Evolutionary conservation across 2,797 vertebrate genomes (phyloP).

Genomic region (Percopsis omiscomaycus): DNA sequence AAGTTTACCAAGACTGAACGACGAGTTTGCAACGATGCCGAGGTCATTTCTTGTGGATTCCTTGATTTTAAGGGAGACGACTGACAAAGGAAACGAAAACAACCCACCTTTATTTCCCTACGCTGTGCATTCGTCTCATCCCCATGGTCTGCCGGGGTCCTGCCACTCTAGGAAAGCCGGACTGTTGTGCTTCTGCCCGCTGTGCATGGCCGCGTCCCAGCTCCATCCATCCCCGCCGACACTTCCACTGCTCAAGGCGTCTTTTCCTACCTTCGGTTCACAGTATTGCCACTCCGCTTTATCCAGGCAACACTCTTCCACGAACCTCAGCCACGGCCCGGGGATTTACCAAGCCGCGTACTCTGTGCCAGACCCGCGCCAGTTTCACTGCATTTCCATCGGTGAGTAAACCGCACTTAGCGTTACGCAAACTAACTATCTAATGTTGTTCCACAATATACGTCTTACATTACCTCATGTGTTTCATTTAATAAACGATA

Average conservation of each 20-base stretch:
- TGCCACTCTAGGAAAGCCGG: conserved; percentile 96
- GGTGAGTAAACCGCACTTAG: conserved; percentile 78
- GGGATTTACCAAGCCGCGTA: conserved; percentile 93
- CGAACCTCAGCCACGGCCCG: conserved; percentile 84
- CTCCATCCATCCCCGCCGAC: conserved; percentile 89
- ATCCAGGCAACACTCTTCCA: conserved; percentile 85
- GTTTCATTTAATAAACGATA: background rate
- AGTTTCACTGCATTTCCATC: conserved; percentile 98
- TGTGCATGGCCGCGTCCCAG: conserved; percentile 93
- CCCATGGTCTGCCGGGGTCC: conserved; percentile 87
- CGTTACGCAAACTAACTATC: background rate
- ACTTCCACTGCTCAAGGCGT: conserved; percentile 92
- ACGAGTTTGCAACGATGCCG: conserved; percentile 81
- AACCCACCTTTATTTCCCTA: conserved; percentile 90
- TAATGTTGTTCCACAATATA: background rate
- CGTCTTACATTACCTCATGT: accelerated
- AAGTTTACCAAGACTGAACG: conserved; percentile 46
- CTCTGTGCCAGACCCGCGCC: conserved; percentile 89
- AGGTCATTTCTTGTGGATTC: conserved; percentile 98
- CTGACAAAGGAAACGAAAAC: conserved; percentile 84
- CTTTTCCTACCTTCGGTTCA: conserved; percentile 89
- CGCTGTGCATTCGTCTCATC: conserved; percentile 88
- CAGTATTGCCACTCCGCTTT: conserved; percentile 92
- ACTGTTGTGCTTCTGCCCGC: conserved; percentile 94
- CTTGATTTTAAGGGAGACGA: conserved; percentile 91